Base-by-base conservation (phyloP, 1,140 invertebrate species). In the Dryas iulia region DNA sequence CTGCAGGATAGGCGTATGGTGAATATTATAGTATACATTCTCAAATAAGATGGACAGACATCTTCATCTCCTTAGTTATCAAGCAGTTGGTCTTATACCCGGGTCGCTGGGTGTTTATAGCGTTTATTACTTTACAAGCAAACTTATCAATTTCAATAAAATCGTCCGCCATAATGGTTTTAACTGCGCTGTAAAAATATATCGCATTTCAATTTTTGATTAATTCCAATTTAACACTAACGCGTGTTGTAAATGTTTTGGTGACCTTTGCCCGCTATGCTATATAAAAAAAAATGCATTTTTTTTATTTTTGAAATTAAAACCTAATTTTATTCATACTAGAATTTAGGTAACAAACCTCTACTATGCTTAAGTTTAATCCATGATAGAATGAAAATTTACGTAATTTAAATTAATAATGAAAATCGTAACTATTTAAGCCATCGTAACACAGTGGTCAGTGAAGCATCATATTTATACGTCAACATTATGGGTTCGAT, bases 131-230 rank as follows among this genome's bases (percentile, higher is more conserved):
- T 69, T 69, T 62, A 69, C 66, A 69, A 69, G 59, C 66, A 21
- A 69, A 62, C 28, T 60, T 56, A 58, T 69, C 31, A 62, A 61
- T 69, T 69, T 56, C 66, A 68, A 68, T 68, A 68, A 68, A 68
- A 26, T 68, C 66, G 59, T 33, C 57, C 65, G 12, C 18, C 25
- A 60, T 69, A 62, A 57, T 62, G 53, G 26, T 33, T 66, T 59
- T 39, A 33, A 69, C 62, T 30, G 52, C 59, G 66, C 28, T 30
- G 53, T 68, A 61, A 68, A 61, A 26, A 53, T 26, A 53, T 47
- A 30, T 35, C 57, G 33, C 30, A 21, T 60, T 68, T 47, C 39
- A 69, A 58, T 54, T 21, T 57, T 35, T 62, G 52, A 69, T 62
- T 69, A 39, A 66, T 67, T 59, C 35, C 59, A 54, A 60, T 23